phyloP scores from a whole-genome alignment of 92 coral and sea anemone species.

The Epizoanthus illoricatus region DNA sequence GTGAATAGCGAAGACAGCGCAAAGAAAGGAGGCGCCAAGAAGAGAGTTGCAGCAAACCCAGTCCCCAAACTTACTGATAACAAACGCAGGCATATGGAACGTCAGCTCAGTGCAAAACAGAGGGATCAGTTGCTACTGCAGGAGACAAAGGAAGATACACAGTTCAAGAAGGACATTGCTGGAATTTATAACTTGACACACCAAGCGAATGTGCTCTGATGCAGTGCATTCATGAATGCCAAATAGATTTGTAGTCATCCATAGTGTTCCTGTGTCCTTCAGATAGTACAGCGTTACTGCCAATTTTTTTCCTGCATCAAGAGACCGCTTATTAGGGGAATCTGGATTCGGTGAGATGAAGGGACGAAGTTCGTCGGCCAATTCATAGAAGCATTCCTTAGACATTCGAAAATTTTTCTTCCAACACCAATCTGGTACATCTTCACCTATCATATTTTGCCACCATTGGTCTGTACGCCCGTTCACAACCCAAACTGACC shows the following conservation, averaged over 20 bases:
- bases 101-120: no score
- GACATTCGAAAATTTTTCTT: slow-evolving; percentile 46
- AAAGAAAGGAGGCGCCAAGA: no score
- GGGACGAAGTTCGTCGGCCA: slow-evolving; percentile 33
- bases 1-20: no score
- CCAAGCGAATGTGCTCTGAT: slow-evolving; percentile 44
- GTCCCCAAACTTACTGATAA: no score
- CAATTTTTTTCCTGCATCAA: slow-evolving; percentile 50
- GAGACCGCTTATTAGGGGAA: slow-evolving; percentile 47
- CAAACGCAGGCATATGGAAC: no score
- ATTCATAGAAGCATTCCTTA: slow-evolving; percentile 44
- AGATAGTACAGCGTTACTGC: slow-evolving; percentile 54
- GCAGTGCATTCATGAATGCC: slow-evolving; percentile 56
- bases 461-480: slow-evolving; percentile 54
- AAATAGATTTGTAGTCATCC: slow-evolving; percentile 60
- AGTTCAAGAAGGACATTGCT: no score
- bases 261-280: slow-evolving; percentile 52
- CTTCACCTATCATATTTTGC: slow-evolving; percentile 40
- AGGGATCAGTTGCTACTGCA: no score
- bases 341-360: slow-evolving; percentile 28
- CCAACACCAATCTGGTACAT: slow-evolving; percentile 51
- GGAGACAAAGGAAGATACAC: no score
- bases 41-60: no score
- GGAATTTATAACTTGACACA: slow-evolving; percentile 47
- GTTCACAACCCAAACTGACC: slow-evolving; percentile 47